Conservation (phyloP, 23 tunicate species). For the Botrylloides violaceus region DNA sequence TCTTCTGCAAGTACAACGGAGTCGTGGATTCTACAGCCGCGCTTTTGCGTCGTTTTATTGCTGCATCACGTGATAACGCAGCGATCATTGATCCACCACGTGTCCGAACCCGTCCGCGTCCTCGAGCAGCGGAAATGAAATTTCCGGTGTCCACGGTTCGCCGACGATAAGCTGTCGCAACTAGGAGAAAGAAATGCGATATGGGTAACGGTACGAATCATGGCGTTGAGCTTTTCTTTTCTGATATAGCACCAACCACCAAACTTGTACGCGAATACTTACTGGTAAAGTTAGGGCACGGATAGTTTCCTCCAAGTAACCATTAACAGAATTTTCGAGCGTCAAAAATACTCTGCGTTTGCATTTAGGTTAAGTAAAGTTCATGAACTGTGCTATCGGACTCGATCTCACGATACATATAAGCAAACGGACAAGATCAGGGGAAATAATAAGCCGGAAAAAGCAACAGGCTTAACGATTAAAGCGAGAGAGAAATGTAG, state of each 20-base stretch:
- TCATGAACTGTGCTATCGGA: not conserved
- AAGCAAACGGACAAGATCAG: not conserved
- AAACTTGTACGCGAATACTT: too few species aligned
- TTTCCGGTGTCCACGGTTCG: slow-evolving; percentile 4
- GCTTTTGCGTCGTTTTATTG: slow-evolving; percentile 11
- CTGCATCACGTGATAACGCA: not conserved
- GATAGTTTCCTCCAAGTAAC: not conserved
- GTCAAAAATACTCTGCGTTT: not conserved
- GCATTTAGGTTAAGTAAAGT: not conserved
- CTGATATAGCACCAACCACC: too few species aligned
- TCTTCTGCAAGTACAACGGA: not conserved
- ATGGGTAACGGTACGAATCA: too few species aligned
- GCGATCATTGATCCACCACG: slow-evolving; percentile 10
- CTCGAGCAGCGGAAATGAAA: not conserved
- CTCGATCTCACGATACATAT: not conserved
- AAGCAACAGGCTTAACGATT: too few species aligned
- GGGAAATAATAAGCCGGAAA: not conserved
- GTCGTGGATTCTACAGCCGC: not conserved
- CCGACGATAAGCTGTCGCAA: not conserved
- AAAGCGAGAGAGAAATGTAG: too few species aligned
- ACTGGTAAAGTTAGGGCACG: too few species aligned
- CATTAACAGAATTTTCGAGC: not conserved
- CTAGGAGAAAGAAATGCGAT: too few species aligned
- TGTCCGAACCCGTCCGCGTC: slow-evolving; percentile 20
- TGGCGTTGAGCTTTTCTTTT: too few species aligned